Percentiles rank a stretch among this genome's conserved stretches.
Conservation (phyloP, 2,113 vertebrate species). For the Gorsachius goisagi region DNA sequence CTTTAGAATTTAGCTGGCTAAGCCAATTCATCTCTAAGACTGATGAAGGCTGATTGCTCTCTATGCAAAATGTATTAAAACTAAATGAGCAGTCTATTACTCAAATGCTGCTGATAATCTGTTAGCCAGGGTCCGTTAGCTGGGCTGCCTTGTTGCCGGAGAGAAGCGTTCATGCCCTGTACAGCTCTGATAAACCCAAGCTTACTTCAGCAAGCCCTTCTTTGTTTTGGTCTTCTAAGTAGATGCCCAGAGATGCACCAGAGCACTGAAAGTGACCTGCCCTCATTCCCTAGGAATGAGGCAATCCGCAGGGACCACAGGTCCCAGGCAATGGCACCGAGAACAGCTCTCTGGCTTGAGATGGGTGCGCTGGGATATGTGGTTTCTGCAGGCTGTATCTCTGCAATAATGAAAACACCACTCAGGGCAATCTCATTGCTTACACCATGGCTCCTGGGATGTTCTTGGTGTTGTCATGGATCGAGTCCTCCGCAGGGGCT, state of each 20-base stretch:
- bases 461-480: not conserved
- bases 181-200: not conserved
- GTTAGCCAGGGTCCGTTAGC: slow-evolving; percentile 91
- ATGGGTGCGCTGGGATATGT: not conserved
- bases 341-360: not conserved
- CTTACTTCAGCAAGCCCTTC: not conserved
- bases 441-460: not conserved
- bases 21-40: slow-evolving; percentile 96
- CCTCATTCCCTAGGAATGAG: not conserved
- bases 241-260: not conserved
- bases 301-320: not conserved
- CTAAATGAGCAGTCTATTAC: slow-evolving; percentile 98
- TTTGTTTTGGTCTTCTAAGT: not conserved
- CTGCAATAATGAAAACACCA: not conserved
- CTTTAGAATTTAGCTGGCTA: slow-evolving; percentile 88
- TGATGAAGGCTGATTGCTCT: slow-evolving; percentile 93
- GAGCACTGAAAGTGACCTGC: not conserved
- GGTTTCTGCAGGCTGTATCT: not conserved
- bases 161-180: not conserved
- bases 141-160: slow-evolving; percentile 78
- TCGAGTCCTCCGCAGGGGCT: not conserved
- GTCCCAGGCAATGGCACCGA: not conserved
- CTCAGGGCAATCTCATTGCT: not conserved
- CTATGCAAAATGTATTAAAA: slow-evolving; percentile 97
- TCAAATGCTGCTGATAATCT: slow-evolving; percentile 88